phyloP scores from a whole-genome alignment of 2,113 vertebrate genomes.

The Lagopus muta region DNA sequence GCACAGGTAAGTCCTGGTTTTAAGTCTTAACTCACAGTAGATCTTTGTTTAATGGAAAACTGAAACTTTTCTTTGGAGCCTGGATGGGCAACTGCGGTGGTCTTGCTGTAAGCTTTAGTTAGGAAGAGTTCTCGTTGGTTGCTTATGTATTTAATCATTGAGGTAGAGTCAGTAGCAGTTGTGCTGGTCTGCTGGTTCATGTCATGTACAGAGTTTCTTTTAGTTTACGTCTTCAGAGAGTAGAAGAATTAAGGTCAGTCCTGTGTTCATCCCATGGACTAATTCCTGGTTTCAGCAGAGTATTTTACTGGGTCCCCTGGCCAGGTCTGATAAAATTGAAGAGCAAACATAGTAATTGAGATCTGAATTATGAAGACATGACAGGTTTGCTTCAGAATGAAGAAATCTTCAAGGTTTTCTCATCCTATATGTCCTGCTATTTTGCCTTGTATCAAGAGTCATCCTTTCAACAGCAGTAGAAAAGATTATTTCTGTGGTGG shows the following conservation, averaged over 20 bases:
- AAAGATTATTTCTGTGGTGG: not conserved
- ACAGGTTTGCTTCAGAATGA: not conserved
- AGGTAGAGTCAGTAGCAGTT: not conserved
- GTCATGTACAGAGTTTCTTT: not conserved
- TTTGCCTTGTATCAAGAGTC: not conserved
- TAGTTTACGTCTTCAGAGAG: not conserved
- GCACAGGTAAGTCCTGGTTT: not conserved
- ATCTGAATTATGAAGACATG: fast-evolving
- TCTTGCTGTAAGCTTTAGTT: not conserved
- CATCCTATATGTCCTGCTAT: not conserved
- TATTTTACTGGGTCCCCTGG: not conserved
- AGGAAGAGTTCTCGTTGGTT: not conserved
- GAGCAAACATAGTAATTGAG: not conserved
- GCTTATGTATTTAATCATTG: fast-evolving
- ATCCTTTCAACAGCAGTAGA: not conserved
- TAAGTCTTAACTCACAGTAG: not conserved
- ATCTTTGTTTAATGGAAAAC: not conserved
- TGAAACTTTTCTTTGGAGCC: not conserved
- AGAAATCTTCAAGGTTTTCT: not conserved
- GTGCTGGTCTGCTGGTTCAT: not conserved
- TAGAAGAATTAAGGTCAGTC: not conserved
- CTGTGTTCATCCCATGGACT: fast-evolving
- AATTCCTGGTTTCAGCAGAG: not conserved
- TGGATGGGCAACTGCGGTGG: not conserved
- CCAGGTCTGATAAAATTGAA: not conserved